Percentiles rank a stretch among this genome's conserved stretches.
Conservation (phyloP, 1,140 invertebrate genomes). For the Atta colombica region DNA sequence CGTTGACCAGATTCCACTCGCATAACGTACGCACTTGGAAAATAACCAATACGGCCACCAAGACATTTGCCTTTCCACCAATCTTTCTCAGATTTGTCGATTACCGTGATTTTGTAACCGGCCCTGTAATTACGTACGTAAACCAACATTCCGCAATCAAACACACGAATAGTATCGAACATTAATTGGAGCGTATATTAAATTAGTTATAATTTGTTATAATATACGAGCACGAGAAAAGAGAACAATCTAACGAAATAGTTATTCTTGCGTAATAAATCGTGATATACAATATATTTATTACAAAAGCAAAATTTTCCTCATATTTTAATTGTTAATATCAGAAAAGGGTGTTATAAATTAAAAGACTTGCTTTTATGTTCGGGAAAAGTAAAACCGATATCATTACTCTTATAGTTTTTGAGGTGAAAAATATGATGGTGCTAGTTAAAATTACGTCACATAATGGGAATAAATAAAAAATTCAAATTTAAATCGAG, state of each 20-base stretch:
- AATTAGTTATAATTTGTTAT: not conserved
- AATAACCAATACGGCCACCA: slow-evolving; percentile 94
- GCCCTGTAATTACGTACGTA: slow-evolving; percentile 88
- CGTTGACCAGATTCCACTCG: slow-evolving; percentile 95
- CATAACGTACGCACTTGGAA: slow-evolving; percentile 97
- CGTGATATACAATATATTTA: not conserved
- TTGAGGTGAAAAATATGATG: no score
- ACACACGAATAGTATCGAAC: not conserved
- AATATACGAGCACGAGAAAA: not conserved
- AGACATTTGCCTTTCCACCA: slow-evolving; percentile 99
- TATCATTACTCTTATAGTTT: no score
- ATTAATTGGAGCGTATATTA: not conserved
- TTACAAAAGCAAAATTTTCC: not conserved
- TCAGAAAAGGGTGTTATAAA: not conserved
- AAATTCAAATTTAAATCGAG: no score
- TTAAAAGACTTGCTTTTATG: not conserved
- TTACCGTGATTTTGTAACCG: slow-evolving; percentile 97
- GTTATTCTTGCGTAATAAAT: not conserved
- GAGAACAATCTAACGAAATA: not conserved
- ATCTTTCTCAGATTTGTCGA: slow-evolving; percentile 97
- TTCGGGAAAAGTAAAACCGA: no score
- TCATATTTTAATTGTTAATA: not conserved
- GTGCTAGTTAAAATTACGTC: no score
- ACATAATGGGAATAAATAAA: no score
- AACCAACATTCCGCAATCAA: not conserved